Base-by-base conservation (phyloP, 2,888 invertebrate genomes). In the Ophion slaviceki region DNA sequence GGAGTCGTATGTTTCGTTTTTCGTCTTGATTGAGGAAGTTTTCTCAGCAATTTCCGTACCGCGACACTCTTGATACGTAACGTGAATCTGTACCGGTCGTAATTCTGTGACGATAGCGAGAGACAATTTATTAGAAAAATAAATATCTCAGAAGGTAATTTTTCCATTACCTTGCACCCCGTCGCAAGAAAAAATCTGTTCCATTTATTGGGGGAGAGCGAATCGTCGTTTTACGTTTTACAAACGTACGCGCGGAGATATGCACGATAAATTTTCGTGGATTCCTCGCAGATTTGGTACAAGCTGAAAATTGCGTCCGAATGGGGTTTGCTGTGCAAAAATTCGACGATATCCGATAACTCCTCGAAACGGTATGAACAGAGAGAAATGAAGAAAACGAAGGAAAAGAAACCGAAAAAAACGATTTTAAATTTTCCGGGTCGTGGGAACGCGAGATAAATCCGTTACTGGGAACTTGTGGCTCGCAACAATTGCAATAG, bases 11-110 rank as follows among this genome's bases (percentile, higher is more conserved):
- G 45, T 64, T 59, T 76, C 2, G n/a, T 45, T 36, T 62, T 62
- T 24, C 57, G 57, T 70, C 28, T 72, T 62, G n/a, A 83, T 67
- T 14, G 66, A 59, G 74, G 70, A 57, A 67, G 40, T 59, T 70
- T 45, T 61, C 45, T 45, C 70, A 62, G 78, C 77, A 20, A 64
- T 72, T 72, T 66, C 64, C n/a, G 32, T 75, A 86, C 75, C 74
- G 70, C 80, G 82, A 84, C 82, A 70, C 70, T 86, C 62, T 76
- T 70, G 79, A 84, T 8, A 40, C 81, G 86, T 84, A 79, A 79
- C 86, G 86, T 76, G 74, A 82, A 80, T 76, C 61, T 71, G 68
- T 85, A 70, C 76, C 80, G 72, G 81, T 84, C 67, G 68, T 66
- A 45, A 72, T 74, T 70, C 64, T 11, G 11, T 68, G 40, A 20